Percentiles rank a stretch among this genome's conserved stretches.
These are phyloP conservation scores for Nomada goodeniana DNA, from an alignment of 2,888 invertebrate species.

Conservation along the genomic window DNA sequence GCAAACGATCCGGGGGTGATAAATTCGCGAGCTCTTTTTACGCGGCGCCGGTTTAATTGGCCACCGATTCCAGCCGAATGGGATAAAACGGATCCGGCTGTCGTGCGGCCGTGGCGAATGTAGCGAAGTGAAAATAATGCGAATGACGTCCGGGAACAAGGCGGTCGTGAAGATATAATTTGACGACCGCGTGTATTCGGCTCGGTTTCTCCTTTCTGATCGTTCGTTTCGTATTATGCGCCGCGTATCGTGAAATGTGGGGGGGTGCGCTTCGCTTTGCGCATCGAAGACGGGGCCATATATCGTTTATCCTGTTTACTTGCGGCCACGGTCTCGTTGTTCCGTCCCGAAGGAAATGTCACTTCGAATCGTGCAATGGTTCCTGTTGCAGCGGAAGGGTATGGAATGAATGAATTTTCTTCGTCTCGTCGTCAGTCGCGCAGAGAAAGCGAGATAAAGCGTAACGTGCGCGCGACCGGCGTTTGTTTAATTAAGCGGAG, in stretches of 20 bases:
- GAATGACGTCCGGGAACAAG: slow-evolving; percentile 25
- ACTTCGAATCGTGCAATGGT: no score
- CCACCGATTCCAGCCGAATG: slow-evolving; percentile 25
- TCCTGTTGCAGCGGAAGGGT: no score
- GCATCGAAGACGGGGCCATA: not conserved
- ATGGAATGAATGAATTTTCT: no score
- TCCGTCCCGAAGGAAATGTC: no score
- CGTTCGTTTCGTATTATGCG: not conserved
- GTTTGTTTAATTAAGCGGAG: not conserved
- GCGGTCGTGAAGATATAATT: slow-evolving; percentile 33
- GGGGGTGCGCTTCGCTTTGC: not conserved
- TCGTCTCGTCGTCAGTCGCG: no score
- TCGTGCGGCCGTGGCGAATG: not conserved
- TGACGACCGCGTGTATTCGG: slow-evolving; percentile 13
- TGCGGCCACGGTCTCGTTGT: not conserved
- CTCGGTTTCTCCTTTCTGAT: slow-evolving; percentile 5
- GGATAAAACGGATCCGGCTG: slow-evolving; percentile 31
- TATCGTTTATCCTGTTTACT: not conserved
- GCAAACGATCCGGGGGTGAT: slow-evolving; percentile 17
- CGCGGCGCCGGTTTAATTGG: slow-evolving; percentile 33
- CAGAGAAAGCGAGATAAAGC: no score
- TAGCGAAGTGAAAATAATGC: slow-evolving; percentile 33
- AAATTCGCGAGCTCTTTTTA: slow-evolving; percentile 34
- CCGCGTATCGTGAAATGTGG: not conserved
- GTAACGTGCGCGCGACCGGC: no score